Evolutionary conservation across 2,888 invertebrate species (phyloP).

Genomic region (Pycnomerus fuliginosus): DNA sequence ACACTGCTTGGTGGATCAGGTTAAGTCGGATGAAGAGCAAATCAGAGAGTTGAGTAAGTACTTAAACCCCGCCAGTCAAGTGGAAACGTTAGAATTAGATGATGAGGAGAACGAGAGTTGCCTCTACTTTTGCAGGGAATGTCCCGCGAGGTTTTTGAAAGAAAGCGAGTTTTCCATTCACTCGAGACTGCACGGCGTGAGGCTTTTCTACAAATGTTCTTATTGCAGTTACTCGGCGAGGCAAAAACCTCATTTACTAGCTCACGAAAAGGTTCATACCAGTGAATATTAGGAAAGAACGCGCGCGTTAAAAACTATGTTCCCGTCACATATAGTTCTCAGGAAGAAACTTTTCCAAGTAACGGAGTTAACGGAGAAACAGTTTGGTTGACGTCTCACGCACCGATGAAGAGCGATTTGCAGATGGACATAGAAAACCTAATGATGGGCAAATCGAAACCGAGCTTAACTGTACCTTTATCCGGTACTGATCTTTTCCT

Average conservation of each 20-base stretch:
- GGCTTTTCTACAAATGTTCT: constrained; percentile 68
- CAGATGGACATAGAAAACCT: constrained; percentile 27
- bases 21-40: constrained; percentile 68
- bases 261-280: constrained; percentile 72
- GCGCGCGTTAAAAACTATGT: constrained; percentile 65
- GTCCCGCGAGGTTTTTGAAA: constrained; percentile 80
- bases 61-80: constrained; percentile 30
- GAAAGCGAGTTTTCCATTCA: constrained; percentile 74
- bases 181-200: constrained; percentile 66
- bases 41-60: constrained; percentile 53
- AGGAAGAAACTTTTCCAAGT: too few relatives aligned
- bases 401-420: constrained; percentile 29
- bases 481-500: constrained; percentile 68
- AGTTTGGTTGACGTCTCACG: too few relatives aligned
- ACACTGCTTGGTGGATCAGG: constrained; percentile 67
- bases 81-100: too few relatives aligned
- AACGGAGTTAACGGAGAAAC: too few relatives aligned
- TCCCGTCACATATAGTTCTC: too few relatives aligned
- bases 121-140: constrained; percentile 75
- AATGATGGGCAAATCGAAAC: constrained; percentile 30
- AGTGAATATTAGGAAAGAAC: constrained; percentile 78
- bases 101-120: constrained; percentile 4
- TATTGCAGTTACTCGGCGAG: constrained; percentile 76
- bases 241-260: constrained; percentile 66
- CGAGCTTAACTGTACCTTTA: constrained; percentile 56